phyloP scores from a whole-genome alignment of 2,113 vertebrate genomes.

The Girardinichthys multiradiatus region DNA sequence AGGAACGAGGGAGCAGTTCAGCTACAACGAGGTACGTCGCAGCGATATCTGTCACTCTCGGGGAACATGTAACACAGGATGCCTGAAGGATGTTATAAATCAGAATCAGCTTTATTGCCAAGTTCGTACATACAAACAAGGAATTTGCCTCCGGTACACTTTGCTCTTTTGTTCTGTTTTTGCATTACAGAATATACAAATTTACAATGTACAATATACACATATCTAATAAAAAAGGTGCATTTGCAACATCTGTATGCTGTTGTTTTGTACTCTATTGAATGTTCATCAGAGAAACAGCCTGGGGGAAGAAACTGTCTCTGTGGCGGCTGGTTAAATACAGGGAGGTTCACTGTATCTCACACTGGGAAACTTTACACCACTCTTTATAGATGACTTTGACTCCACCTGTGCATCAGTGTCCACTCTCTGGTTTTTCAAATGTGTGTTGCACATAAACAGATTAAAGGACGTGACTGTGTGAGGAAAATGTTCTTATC shows the following conservation, averaged over 20 bases:
- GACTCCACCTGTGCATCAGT: conserved; percentile 24
- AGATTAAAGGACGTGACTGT: not conserved
- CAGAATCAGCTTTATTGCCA: no score
- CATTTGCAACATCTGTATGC: no score
- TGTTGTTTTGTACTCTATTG: no score
- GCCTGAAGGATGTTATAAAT: conserved; percentile 48
- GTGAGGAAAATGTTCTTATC: not conserved
- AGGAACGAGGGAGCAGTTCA: conserved; percentile 83
- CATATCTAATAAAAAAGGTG: no score
- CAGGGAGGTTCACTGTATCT: conserved; percentile 48
- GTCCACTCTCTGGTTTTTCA: conserved; percentile 8
- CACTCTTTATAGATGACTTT: conserved; percentile 60
- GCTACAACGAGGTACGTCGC: conserved; percentile 83
- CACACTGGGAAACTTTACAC: conserved; percentile 60
- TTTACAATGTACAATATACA: no score
- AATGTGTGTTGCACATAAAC: not conserved
- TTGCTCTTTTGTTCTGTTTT: no score
- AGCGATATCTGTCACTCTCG: conserved; percentile 27
- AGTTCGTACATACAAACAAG: no score
- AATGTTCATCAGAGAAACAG: no score
- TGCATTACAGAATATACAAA: no score
- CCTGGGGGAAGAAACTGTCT: no score
- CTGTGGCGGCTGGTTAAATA: no score
- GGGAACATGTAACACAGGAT: conserved; percentile 41
- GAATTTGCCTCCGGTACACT: no score